A percentile compares a stretch with the other conserved stretches of the same genome.
Evolutionary conservation across 2,797 vertebrate genomes (phyloP).

Genomic region (Rhinogobio ventralis): DNA sequence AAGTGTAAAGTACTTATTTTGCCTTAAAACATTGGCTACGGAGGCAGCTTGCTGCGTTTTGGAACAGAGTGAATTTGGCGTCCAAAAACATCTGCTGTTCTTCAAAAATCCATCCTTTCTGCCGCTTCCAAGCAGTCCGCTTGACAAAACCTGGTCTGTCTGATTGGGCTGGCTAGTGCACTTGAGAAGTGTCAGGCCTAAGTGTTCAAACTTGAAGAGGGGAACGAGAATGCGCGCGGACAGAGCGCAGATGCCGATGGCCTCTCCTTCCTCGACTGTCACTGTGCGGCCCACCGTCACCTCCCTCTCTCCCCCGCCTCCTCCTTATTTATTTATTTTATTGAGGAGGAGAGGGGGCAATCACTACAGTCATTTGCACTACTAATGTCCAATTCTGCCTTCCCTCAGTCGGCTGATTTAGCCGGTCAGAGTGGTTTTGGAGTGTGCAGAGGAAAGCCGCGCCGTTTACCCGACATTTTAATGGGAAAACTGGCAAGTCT

Average conservation of each 20-base stretch:
- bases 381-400: constrained; percentile 99
- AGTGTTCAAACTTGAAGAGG: constrained; percentile 22
- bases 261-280: constrained; percentile 54
- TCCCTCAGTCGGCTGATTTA: constrained; percentile 99
- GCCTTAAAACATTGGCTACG: neutral
- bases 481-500: constrained; percentile 99
- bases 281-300: constrained; percentile 72
- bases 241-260: constrained; percentile 44
- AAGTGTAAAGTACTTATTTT: neutral
- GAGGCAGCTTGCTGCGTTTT: neutral
- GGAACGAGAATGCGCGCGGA: constrained; percentile 34
- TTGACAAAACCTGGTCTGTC: constrained; percentile 20
- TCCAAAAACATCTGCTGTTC: constrained; percentile 22
- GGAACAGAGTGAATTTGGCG: neutral
- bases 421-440: constrained; percentile 88
- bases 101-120: constrained; percentile 12
- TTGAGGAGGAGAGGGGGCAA: constrained; percentile 87
- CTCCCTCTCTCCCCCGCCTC: constrained; percentile 74
- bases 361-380: constrained; percentile 98
- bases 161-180: constrained; percentile 4
- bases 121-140: neutral
- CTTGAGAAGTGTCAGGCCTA: constrained; percentile 30
- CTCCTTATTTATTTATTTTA: constrained; percentile 84
- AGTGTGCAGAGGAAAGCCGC: constrained; percentile 78
- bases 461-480: constrained; percentile 96